Percentiles rank a stretch among this genome's conserved stretches.
Conservation (phyloP, 2,888 invertebrate species). For the Timema cristinae region DNA sequence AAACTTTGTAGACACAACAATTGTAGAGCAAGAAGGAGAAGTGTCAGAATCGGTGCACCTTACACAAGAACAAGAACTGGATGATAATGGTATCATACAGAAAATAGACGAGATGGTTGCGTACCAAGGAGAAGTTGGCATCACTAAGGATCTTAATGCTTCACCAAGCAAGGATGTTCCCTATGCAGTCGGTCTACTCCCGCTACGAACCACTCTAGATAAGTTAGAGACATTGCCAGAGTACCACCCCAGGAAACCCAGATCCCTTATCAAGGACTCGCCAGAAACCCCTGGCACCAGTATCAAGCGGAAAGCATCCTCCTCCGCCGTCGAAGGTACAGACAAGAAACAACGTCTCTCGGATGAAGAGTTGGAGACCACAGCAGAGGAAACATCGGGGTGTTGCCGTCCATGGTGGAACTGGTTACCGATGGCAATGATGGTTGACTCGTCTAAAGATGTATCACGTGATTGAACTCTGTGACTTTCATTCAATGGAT, state of each 20-base stretch:
- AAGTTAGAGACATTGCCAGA: constrained; percentile 46
- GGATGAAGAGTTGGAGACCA: constrained; percentile 11
- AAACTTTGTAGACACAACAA: not conserved
- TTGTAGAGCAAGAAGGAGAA: not conserved
- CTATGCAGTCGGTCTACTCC: constrained; percentile 45
- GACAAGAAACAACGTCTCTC: constrained; percentile 19
- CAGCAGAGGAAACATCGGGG: not conserved
- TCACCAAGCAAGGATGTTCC: constrained; percentile 45
- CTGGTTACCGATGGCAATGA: constrained; percentile 19
- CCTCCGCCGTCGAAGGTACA: constrained; percentile 12
- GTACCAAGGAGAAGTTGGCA: too few relatives aligned
- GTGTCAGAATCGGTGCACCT: not conserved
- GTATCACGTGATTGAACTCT: too few relatives aligned
- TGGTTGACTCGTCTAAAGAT: not conserved
- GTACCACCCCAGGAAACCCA: constrained; percentile 46
- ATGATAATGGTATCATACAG: too few relatives aligned
- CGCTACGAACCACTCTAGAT: constrained; percentile 44
- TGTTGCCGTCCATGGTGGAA: constrained; percentile 22
- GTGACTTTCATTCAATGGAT: too few relatives aligned
- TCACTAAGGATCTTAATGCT: constrained; percentile 9
- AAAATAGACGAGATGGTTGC: too few relatives aligned
- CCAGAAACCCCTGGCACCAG: constrained; percentile 19
- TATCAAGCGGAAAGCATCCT: constrained; percentile 21
- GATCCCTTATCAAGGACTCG: constrained; percentile 41
- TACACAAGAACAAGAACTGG: not conserved